Conservation (phyloP, 2,888 invertebrate genomes). For the Harpalus rufipes region DNA sequence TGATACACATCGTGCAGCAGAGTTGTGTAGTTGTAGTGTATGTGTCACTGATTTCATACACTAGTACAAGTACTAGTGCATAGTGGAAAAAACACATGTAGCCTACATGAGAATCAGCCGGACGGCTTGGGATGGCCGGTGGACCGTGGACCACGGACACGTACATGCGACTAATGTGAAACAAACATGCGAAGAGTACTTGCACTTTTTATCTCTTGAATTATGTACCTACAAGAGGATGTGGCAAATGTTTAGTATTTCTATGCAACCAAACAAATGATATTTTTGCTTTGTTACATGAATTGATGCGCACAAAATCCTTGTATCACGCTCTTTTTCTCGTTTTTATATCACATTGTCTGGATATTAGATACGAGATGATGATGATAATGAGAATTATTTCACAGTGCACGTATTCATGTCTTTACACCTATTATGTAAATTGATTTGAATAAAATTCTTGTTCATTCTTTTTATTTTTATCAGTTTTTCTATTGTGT, state of each 20-base stretch:
- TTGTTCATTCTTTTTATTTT: too few species aligned
- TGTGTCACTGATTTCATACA: slow-evolving; percentile 46
- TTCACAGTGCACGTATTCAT: too few species aligned
- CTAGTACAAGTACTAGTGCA: not conserved
- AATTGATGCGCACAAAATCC: not conserved
- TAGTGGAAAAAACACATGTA: not conserved
- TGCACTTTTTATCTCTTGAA: not conserved
- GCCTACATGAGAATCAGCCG: not conserved
- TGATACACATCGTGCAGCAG: slow-evolving; percentile 5
- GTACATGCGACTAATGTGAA: not conserved
- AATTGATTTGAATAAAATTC: too few species aligned
- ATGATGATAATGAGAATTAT: too few species aligned
- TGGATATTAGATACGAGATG: not conserved
- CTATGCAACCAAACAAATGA: not conserved
- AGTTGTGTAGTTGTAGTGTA: not conserved
- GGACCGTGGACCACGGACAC: not conserved
- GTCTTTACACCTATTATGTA: too few species aligned
- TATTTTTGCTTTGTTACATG: slow-evolving; percentile 1
- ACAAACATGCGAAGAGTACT: not conserved
- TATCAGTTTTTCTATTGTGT: too few species aligned
- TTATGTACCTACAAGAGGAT: not conserved
- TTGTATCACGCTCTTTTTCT: not conserved
- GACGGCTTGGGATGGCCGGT: not conserved
- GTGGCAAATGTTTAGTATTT: slow-evolving; percentile 2
- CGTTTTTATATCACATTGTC: not conserved